These are phyloP conservation scores for Hirtodrosophila cameraria DNA, from an alignment of 2,888 invertebrate species.

Conservation along the genomic window DNA sequence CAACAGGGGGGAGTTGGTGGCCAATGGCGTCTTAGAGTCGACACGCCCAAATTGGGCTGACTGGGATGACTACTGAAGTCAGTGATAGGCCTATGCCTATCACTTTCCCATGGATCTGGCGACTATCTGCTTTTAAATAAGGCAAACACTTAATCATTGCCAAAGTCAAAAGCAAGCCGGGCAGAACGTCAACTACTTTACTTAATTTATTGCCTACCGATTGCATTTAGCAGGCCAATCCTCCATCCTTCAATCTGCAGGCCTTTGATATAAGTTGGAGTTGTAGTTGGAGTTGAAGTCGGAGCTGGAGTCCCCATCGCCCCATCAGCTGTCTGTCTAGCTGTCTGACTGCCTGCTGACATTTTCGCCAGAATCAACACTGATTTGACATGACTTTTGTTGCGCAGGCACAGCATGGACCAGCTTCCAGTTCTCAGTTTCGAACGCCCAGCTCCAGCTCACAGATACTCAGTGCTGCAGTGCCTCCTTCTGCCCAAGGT, in stretches of 20 bases:
- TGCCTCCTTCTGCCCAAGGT: constrained; percentile 53
- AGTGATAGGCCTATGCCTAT: constrained; percentile 42
- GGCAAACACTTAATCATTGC: constrained; percentile 70
- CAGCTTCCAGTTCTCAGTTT: constrained; percentile 50
- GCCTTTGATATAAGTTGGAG: constrained; percentile 31
- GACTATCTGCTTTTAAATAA: constrained; percentile 43
- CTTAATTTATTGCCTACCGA: constrained; percentile 78
- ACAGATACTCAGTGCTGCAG: constrained; percentile 18
- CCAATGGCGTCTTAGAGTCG: background rate
- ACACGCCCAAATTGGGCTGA: constrained; percentile 33
- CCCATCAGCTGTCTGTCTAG: constrained; percentile 9
- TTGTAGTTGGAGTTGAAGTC: constrained; percentile 23
- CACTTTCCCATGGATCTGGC: constrained; percentile 33
- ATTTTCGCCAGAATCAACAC: constrained; percentile 79
- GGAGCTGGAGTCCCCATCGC: constrained; percentile 18
- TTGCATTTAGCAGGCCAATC: constrained; percentile 50
- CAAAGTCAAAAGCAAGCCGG: constrained; percentile 63
- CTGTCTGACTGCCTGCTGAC: constrained; percentile 69
- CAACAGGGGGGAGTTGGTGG: background rate
- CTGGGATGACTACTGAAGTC: background rate
- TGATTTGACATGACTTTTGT: constrained; percentile 79
- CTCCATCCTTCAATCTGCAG: constrained; percentile 1
- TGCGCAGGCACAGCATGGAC: constrained; percentile 62
- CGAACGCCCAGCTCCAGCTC: constrained; percentile 13
- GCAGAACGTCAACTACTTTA: constrained; percentile 70